Base-by-base conservation (phyloP, 1,140 invertebrate genomes). In the Prorops nasuta region DNA sequence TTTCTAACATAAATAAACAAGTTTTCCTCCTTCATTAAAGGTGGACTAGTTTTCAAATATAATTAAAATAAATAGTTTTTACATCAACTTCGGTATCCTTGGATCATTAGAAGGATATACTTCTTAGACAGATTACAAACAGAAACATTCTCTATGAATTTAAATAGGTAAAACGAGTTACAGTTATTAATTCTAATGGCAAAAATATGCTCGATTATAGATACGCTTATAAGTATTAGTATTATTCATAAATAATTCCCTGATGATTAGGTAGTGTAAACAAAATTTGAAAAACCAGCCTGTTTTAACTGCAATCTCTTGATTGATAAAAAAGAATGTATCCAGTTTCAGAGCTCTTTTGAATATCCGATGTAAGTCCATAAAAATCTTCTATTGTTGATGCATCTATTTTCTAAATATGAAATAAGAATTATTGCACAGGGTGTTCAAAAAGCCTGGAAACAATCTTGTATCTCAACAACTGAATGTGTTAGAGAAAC, bases 321-420 rank as follows among this genome's bases (percentile, higher is more conserved):
- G 95, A 97, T 79, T 99, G 96, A 81, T 99, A 99, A 80, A 99
- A 99, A 57, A 99, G 79, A 73, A 99, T 99, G 77, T 99, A 99
- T 59, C 96, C 97, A 54, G 97, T 98, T 82, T 99, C 97, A 19
- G 94, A 96, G 62, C 94, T 98, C 79, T 98, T 99, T 72, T 98
- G 96, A 68, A 96, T 90, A 74, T 98, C 96, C 48, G 94, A 96
- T 15, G 96, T 97, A 58, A 99, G 84, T 60, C 98, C 98, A 79
- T 97, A 99, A 79, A 99, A 99, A 76, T 99, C 97, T 84, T 99
- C 97, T 78, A 99, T 98, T 50, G 95, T 89, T 46, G 94, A 94
- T 17, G 95, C 92, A 72, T 99, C 96, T 64, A 99, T 98, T 91
- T 98, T 98, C 94, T 97, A 78, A 14, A 84, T 84, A 53, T 65